Evolutionary conservation across 2,888 invertebrate genomes (phyloP).

Genomic region (Diarsia brunnea): DNA sequence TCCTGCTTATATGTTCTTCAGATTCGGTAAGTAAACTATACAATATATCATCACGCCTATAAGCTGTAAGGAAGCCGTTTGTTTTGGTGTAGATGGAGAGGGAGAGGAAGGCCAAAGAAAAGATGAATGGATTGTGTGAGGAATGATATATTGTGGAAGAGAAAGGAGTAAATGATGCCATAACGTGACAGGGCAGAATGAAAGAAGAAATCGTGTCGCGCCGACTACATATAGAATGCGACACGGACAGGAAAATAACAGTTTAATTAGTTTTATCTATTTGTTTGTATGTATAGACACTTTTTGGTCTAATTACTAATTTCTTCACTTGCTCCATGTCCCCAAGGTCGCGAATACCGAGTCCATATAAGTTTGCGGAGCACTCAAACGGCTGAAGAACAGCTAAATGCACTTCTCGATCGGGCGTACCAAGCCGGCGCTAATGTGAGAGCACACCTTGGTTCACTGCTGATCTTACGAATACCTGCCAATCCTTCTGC

Average conservation of each 20-base stretch:
- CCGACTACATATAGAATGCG: too few relatives aligned
- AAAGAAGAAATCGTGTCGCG: too few relatives aligned
- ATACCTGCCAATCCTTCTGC: constrained; percentile 79
- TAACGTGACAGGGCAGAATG: too few relatives aligned
- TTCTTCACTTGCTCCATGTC: background rate
- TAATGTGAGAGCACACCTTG: constrained; percentile 79
- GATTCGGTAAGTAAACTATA: constrained; percentile 75
- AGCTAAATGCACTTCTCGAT: constrained; percentile 66
- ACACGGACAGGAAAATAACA: too few relatives aligned
- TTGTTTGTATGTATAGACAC: too few relatives aligned
- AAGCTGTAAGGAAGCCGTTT: too few relatives aligned
- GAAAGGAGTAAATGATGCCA: too few relatives aligned
- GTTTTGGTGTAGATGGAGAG: too few relatives aligned
- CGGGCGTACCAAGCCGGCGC: constrained; percentile 74
- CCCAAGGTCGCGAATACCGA: constrained; percentile 77
- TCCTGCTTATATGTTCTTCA: constrained; percentile 85
- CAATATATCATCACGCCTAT: background rate
- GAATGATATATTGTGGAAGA: too few relatives aligned
- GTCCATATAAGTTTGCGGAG: constrained; percentile 75
- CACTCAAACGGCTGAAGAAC: background rate
- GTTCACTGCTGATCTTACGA: constrained; percentile 80
- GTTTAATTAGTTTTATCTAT: too few relatives aligned
- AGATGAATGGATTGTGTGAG: too few relatives aligned
- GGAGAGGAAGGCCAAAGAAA: too few relatives aligned
- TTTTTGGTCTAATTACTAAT: background rate